phyloP scores from a whole-genome alignment of 92 coral and sea anemone genomes.

The Micromussa lordhowensis region DNA sequence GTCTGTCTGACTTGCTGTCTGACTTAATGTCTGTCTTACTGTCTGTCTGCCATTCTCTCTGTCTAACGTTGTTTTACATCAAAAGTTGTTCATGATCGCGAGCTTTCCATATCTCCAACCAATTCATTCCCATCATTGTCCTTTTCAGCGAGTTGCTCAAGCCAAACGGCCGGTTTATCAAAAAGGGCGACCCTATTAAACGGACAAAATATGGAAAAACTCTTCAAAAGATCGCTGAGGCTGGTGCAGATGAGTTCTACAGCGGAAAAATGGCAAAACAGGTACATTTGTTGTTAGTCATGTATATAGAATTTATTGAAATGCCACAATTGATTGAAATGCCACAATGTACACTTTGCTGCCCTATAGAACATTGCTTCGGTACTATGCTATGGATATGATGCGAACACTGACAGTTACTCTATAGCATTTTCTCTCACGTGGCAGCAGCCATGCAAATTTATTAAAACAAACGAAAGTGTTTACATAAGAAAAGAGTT shows the following conservation, averaged over 20 bases:
- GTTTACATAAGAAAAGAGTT: too few species aligned
- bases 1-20: neutral
- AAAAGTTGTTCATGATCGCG: neutral
- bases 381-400: too few species aligned
- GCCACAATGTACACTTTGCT: too few species aligned
- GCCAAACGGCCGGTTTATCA: constrained; percentile 59
- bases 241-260: constrained; percentile 79
- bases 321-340: too few species aligned
- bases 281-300: neutral
- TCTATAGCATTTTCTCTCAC: too few species aligned
- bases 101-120: neutral
- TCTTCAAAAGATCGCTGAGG: constrained; percentile 68
- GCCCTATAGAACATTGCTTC: too few species aligned
- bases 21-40: neutral
- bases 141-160: constrained; percentile 70
- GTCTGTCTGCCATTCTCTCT: too few species aligned
- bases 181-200: constrained; percentile 64
- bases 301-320: too few species aligned
- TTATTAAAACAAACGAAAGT: too few species aligned
- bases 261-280: constrained; percentile 58
- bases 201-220: constrained; percentile 78
- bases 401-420: too few species aligned
- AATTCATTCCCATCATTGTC: neutral
- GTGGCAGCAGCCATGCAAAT: too few species aligned
- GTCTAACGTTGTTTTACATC: too few species aligned